Base-by-base conservation (phyloP, 1,140 invertebrate species). In the Augochlora pura region DNA sequence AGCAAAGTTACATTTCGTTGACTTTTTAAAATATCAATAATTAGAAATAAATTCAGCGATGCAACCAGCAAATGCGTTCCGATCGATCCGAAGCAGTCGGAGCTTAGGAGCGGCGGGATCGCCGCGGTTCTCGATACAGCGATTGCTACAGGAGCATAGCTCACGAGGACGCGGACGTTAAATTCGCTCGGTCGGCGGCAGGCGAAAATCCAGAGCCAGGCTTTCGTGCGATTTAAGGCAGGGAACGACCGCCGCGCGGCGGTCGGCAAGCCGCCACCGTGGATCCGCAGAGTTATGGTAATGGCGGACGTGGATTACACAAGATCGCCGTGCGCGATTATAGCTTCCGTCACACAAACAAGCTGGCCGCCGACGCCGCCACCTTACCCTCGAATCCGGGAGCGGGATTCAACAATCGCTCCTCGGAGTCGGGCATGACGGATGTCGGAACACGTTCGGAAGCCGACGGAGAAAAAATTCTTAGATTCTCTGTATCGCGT, bases 341-440 rank as follows among this genome's bases (percentile, higher is more conserved):
- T 78, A 39, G 80, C 81, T 84, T 82, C 82, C 82, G 80, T 84
- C 82, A 84, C 80, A 82, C 81, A 82, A 82, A 82, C 81, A 82
- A 82, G 81, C 77, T 80, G 49, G 38, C n/a, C 59, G 69, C 80
- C 62, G 54, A 57, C 71, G 38, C 38, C 46, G 68, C 67, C 59
- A 71, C 62, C 27, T 79, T 73, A 62, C 60, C 39, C 72, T 80
- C 75, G 75, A 80, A 80, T 76, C 78, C 78, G 72, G 46, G 42
- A 46, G 42, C 42, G 42, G 9, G 12, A 14, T 46, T 46, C 10
- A 14, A 46, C 42, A 46, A 46, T 46, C 42, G 42, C 42, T 46
- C 10, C 10, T 46, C 10, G 42, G 42, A 46, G 42, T 46, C 42
- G 10, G 10, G 10, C 10, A 46, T 46, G 42, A 46, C 42, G 10